Base-by-base conservation (phyloP, 23 tunicate genomes). In the Ciona savignyi region DNA sequence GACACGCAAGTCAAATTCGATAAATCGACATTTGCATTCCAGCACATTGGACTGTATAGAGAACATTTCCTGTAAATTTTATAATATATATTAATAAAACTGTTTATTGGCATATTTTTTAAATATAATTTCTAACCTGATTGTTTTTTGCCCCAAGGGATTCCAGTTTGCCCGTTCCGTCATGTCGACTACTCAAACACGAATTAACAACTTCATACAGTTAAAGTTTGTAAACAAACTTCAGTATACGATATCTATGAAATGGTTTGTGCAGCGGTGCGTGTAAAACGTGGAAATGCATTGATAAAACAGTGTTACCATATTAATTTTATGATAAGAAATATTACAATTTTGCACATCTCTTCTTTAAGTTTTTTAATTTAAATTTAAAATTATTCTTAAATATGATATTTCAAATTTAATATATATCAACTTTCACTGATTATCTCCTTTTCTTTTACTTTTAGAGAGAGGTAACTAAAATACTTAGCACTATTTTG, bases 31-130 rank as follows among this genome's bases (percentile, higher is more conserved):
- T 74, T 81, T 22, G 76, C 11, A 69, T 70, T 76, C 96, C 96
- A 88, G 0, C 66, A 51, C 96, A 88, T 88, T 11, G 87, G 77
- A 27, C 31, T 65, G 74, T 81, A 88, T 29, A 88, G 33, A 20
- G 63, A 25, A 51, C 32, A 31, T 77, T 81, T 81, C 72, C 87
- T 77, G 62, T 34, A 88, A 29, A 19, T 68, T 6, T 25, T 27
- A 15, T 22, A 6, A 20, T 68, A 68, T 27, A 68, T 20, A 27
- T 29, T 21, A 68, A 68, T 68, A 25, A 4, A 21, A 24, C 35
- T 27, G 6, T 4, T 25, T 27, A 23, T 29, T 68, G 4, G 4
- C 4, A 11, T 4, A 68, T 27, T 30, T 21, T 6, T 21, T 3
- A 4, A 25, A 68, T 29, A 68, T 68, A 30, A 4, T 27, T 29